These are phyloP conservation scores for Arctopsyche grandis DNA, from an alignment of 1,140 invertebrate species.

Conservation along the genomic window DNA sequence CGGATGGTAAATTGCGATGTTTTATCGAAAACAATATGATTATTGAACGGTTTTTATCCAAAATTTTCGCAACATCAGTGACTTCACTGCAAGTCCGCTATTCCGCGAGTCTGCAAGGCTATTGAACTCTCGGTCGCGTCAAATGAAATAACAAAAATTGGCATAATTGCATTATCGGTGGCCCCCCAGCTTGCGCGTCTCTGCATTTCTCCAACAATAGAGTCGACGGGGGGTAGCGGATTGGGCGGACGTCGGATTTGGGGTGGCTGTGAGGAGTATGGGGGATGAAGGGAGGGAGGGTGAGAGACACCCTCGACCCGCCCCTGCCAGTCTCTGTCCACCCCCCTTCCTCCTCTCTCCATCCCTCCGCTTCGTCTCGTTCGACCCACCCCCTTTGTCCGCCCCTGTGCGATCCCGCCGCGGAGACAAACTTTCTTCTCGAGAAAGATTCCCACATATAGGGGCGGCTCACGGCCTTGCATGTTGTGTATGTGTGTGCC, in stretches of 20 bases:
- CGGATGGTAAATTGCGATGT: no score
- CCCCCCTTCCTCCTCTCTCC: not conserved
- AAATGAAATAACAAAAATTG: not conserved
- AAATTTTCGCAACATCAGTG: no score
- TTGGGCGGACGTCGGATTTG: slow-evolving; percentile 46
- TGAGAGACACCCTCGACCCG: slow-evolving; percentile 15
- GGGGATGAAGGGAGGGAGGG: not conserved
- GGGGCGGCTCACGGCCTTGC: slow-evolving; percentile 23
- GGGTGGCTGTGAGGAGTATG: not conserved
- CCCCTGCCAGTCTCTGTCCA: not conserved
- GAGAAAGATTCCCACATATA: slow-evolving; percentile 36
- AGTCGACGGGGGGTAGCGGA: slow-evolving; percentile 43
- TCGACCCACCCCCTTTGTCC: not conserved
- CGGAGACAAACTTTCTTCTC: slow-evolving; percentile 43
- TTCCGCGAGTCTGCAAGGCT: no score
- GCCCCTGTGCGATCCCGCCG: slow-evolving; percentile 10
- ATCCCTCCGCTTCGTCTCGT: not conserved
- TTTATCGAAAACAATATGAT: no score
- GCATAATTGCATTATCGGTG: not conserved
- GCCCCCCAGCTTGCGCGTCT: not conserved
- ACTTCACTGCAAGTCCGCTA: no score
- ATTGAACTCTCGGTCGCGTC: no score
- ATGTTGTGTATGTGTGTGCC: slow-evolving; percentile 34
- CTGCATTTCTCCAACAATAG: slow-evolving; percentile 43
- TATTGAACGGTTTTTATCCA: no score